Conservation (phyloP, 1,140 invertebrate species). For the Caenorhabditis elegans region DNA sequence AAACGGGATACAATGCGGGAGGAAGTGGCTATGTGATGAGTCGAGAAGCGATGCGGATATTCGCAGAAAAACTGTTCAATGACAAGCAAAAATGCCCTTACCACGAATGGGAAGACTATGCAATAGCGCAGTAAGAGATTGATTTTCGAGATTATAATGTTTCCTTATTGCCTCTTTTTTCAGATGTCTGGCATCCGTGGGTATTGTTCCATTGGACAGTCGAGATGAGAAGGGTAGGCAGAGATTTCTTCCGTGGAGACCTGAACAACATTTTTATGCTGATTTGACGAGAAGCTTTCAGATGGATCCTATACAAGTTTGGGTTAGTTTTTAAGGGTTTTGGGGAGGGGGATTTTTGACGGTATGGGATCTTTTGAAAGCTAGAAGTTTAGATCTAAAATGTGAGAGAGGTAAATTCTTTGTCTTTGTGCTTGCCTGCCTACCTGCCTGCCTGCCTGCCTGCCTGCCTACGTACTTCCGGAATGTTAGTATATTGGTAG, state of each 20-base stretch:
- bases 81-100: conserved; percentile 32
- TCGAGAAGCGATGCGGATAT: conserved; percentile 33
- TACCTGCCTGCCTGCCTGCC: too few species aligned
- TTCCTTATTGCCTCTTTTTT: background rate
- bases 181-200: conserved; percentile 17
- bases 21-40: conserved; percentile 43
- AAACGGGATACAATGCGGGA: conserved; percentile 38
- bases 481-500: too few species aligned
- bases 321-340: background rate
- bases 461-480: too few species aligned
- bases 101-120: conserved; percentile 44
- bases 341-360: too few species aligned
- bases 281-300: conserved; percentile 34
- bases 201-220: conserved; percentile 34
- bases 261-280: conserved; percentile 39
- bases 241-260: conserved; percentile 41
- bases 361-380: too few species aligned
- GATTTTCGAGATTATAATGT: background rate
- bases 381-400: too few species aligned
- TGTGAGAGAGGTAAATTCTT: too few species aligned
- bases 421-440: too few species aligned
- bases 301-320: conserved; percentile 37
- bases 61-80: conserved; percentile 30
- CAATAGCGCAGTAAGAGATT: conserved; percentile 21
- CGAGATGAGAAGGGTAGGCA: conserved; percentile 31